A percentile compares a stretch with the other conserved stretches of the same genome.
These are phyloP conservation scores for Drosophila barbarae DNA, from an alignment of 2,888 invertebrate species.

Conservation along the genomic window DNA sequence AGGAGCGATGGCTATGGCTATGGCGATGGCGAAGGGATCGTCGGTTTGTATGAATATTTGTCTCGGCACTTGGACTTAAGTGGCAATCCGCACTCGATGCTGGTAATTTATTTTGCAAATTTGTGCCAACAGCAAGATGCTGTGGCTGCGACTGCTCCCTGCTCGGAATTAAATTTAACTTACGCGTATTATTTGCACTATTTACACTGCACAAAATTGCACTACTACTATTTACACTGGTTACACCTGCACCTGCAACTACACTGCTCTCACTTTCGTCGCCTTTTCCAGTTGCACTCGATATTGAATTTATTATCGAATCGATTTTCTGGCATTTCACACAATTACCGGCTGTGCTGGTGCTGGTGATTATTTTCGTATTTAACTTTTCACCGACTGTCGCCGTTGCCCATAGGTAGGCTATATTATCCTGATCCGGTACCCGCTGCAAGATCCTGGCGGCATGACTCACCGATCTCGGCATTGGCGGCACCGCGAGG, in stretches of 20 bases:
- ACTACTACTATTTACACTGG: constrained; percentile 53
- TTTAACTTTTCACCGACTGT: constrained; percentile 2
- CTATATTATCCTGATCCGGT: constrained; percentile 33
- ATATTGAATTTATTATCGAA: constrained; percentile 25
- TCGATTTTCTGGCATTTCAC: constrained; percentile 52
- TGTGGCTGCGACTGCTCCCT: constrained; percentile 6
- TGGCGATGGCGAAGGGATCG: constrained; percentile 16
- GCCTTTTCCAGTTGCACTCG: constrained; percentile 69
- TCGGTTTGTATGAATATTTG: constrained; percentile 41
- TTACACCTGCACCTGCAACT: constrained; percentile 11
- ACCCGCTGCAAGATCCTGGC: constrained; percentile 33
- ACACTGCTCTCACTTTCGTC: constrained; percentile 28
- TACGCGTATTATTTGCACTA: constrained; percentile 63
- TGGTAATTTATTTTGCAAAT: constrained; percentile 71
- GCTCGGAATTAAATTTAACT: constrained; percentile 68
- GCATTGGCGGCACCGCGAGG: constrained; percentile 79
- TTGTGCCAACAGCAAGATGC: constrained; percentile 51
- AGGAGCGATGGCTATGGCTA: constrained; percentile 7
- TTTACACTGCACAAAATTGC: constrained; percentile 63
- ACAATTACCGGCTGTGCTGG: constrained; percentile 37
- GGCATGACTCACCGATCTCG: constrained; percentile 28
- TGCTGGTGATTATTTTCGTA: constrained; percentile 11
- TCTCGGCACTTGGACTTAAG: constrained; percentile 57
- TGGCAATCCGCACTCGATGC: constrained; percentile 59
- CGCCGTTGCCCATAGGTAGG: constrained; percentile 53